A percentile compares a stretch with the other conserved stretches of the same genome.
phyloP scores from a whole-genome alignment of 2,113 vertebrate species.

The Tachycineta bicolor region DNA sequence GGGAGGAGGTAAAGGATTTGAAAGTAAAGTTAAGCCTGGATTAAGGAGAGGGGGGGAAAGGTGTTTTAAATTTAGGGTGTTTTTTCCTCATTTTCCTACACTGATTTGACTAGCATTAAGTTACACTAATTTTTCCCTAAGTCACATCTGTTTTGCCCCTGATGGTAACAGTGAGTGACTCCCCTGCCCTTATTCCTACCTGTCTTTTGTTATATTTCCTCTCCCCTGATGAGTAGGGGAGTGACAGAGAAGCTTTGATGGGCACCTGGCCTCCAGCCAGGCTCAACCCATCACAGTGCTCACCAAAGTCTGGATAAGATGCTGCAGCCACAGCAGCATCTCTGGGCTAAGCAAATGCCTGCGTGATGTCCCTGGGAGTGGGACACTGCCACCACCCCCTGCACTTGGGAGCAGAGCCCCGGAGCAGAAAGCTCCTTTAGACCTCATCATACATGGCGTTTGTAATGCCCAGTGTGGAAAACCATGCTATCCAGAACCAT shows the following conservation, averaged over 20 bases:
- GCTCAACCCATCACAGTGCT: not conserved
- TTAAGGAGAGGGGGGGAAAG: not conserved
- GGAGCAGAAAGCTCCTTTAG: not conserved
- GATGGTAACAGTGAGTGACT: not conserved
- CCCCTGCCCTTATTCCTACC: not conserved
- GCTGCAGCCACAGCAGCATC: not conserved
- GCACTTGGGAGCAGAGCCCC: not conserved
- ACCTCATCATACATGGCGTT: not conserved
- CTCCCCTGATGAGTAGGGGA: not conserved
- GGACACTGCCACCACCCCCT: not conserved
- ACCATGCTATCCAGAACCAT: not conserved
- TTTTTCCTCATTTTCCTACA: not conserved
- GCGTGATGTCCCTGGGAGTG: not conserved
- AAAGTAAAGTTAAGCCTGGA: not conserved
- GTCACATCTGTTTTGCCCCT: not conserved
- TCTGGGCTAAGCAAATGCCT: not conserved
- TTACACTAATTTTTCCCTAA: not conserved
- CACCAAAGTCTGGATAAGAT: rapidly evolving
- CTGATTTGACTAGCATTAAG: not conserved
- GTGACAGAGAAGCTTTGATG: not conserved
- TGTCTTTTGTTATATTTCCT: not conserved
- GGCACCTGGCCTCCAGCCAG: not conserved
- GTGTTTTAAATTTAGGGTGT: not conserved
- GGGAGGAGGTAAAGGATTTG: not conserved
- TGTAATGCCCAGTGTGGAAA: not conserved